These are phyloP conservation scores for Eurytoma californica DNA, from an alignment of 2,888 invertebrate species.

Conservation along the genomic window DNA sequence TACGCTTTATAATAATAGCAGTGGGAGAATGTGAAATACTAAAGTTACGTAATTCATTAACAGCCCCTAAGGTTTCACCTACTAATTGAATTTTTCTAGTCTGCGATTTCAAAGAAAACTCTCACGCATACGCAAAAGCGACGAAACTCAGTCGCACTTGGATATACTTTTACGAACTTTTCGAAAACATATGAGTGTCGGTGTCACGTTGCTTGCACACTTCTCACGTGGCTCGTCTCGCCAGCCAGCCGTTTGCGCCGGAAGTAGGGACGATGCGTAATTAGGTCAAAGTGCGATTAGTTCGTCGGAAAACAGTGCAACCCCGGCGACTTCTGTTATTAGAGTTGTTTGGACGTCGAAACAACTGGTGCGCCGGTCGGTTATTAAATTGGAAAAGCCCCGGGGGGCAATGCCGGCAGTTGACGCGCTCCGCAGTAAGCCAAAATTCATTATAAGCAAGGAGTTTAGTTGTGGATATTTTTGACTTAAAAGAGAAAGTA, in stretches of 20 bases:
- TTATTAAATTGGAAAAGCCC: neutral
- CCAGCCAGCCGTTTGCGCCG: constrained; percentile 14
- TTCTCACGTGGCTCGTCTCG: constrained; percentile 34
- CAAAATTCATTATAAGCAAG: neutral
- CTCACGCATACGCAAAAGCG: neutral
- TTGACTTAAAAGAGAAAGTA: too few species aligned
- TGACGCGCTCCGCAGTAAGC: neutral
- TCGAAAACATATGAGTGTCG: constrained; percentile 21
- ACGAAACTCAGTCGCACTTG: neutral
- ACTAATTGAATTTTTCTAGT: too few species aligned
- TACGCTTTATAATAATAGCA: too few species aligned
- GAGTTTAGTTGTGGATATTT: neutral
- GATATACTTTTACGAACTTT: too few species aligned
- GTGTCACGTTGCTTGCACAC: constrained; percentile 30
- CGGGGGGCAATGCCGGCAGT: neutral
- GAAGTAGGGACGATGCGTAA: constrained; percentile 6
- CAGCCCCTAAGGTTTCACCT: too few species aligned
- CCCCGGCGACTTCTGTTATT: too few species aligned
- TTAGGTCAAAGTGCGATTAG: constrained; percentile 33
- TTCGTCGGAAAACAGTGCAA: neutral
- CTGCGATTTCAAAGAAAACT: neutral
- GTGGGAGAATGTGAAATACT: too few species aligned
- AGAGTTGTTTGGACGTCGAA: neutral
- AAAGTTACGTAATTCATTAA: too few species aligned
- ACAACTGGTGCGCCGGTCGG: neutral